Conservation (phyloP, 2,113 vertebrate species). For the Boulengeromyrus knoepffleri region DNA sequence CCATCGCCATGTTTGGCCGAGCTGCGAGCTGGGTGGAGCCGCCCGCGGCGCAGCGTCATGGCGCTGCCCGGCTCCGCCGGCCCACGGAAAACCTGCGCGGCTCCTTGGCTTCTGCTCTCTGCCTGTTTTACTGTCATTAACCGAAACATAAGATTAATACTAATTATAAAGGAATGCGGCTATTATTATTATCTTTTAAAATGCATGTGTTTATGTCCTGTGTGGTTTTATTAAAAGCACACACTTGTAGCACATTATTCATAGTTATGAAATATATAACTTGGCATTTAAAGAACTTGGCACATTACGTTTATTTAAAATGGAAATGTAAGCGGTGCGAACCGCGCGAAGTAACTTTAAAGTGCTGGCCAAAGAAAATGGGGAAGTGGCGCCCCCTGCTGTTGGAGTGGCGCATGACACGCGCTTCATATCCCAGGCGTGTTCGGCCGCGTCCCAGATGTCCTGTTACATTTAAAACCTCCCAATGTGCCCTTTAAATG, state of each 20-base stretch:
- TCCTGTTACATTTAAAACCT: not conserved
- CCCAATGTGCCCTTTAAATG: not conserved
- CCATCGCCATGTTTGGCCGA: conserved; percentile 21
- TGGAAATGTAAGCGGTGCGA: not conserved
- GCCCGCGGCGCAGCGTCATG: not conserved
- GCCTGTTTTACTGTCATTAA: not conserved
- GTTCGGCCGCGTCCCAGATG: not conserved
- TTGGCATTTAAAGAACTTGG: not conserved
- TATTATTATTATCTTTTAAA: not conserved
- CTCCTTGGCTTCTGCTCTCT: not conserved
- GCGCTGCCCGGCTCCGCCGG: not conserved
- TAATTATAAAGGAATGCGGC: not conserved
- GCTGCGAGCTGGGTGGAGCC: conserved; percentile 5
- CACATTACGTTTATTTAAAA: not conserved
- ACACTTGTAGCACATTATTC: not conserved
- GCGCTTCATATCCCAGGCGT: not conserved
- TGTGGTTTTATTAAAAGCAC: not conserved
- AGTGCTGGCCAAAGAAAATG: not conserved
- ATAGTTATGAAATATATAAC: not conserved
- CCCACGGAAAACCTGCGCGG: not conserved
- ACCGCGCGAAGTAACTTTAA: not conserved
- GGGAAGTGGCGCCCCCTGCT: not conserved
- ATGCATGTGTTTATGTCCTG: not conserved
- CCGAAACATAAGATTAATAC: not conserved
- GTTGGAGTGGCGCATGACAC: not conserved